A percentile compares a stretch with the other conserved stretches of the same genome.
Evolutionary conservation across 2,797 vertebrate species (phyloP).

Genomic region (Emydoidea blandingii): DNA sequence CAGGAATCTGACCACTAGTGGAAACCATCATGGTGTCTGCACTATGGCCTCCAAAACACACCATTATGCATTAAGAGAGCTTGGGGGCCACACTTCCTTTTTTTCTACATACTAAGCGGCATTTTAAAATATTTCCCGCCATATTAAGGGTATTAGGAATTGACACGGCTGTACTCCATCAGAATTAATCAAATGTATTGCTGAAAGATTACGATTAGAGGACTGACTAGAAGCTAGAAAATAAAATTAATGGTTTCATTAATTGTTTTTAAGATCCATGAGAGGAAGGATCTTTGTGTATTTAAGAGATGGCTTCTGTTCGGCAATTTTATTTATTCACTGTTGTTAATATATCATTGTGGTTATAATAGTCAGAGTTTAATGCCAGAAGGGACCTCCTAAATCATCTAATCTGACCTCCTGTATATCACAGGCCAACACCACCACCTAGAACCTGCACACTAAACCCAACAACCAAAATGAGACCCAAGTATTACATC

Average conservation of each 20-base stretch:
- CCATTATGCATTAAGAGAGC: background rate
- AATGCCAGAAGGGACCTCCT: background rate
- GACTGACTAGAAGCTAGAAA: slow-evolving; percentile 20
- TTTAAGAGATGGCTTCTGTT: background rate
- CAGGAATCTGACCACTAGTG: background rate
- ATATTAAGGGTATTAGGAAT: background rate
- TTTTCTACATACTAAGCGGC: background rate
- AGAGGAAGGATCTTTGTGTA: slow-evolving; percentile 7
- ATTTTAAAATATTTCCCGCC: background rate
- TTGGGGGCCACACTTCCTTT: background rate
- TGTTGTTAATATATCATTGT: background rate
- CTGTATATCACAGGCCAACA: background rate
- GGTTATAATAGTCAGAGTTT: background rate
- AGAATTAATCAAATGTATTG: background rate
- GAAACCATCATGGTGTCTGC: background rate
- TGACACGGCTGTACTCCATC: background rate
- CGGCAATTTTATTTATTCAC: background rate
- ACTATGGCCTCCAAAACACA: background rate
- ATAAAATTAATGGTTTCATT: background rate
- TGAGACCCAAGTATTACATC: background rate
- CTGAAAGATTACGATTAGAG: slow-evolving; percentile 4
- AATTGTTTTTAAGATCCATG: slow-evolving; percentile 19
- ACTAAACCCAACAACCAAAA: background rate
- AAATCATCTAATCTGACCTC: background rate
- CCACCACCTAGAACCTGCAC: background rate